These are phyloP conservation scores for Danio jaintianensis DNA, from an alignment of 2,797 vertebrate species.

Conservation along the genomic window DNA sequence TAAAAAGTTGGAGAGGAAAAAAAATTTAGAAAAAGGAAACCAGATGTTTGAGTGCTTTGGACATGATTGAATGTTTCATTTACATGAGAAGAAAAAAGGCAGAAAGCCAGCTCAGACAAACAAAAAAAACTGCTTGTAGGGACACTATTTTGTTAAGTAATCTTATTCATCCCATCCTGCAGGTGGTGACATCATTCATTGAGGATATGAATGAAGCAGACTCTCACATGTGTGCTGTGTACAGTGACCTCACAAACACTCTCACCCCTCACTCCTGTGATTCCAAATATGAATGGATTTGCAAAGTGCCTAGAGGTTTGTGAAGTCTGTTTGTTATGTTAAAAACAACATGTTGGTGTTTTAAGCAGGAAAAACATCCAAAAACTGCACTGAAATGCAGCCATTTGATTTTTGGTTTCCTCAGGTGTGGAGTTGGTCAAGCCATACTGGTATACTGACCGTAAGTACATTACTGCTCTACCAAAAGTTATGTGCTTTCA, in stretches of 20 bases:
- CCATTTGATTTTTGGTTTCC: conserved; percentile 24
- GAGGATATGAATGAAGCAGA: conserved; percentile 85
- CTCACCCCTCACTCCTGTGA: conserved; percentile 83
- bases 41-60: not conserved
- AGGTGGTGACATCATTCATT: conserved; percentile 90
- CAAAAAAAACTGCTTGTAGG: no score
- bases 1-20: conserved; percentile 72
- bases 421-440: conserved; percentile 76
- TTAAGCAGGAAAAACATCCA: not conserved
- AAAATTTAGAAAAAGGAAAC: not conserved
- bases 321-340: not conserved
- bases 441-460: conserved; percentile 83
- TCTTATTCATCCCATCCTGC: conserved; percentile 50
- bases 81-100: not conserved
- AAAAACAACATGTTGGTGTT: not conserved
- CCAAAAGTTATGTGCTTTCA: no score
- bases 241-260: conserved; percentile 79
- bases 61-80: conserved; percentile 2
- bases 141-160: not conserved
- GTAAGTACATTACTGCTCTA: conserved; percentile 71
- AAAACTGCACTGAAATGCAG: not conserved
- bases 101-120: not conserved
- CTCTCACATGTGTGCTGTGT: conserved; percentile 85
- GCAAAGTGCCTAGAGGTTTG: conserved; percentile 89
- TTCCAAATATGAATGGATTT: conserved; percentile 92